phyloP scores from a whole-genome alignment of 1,140 invertebrate genomes.

The Vanessa atalanta region DNA sequence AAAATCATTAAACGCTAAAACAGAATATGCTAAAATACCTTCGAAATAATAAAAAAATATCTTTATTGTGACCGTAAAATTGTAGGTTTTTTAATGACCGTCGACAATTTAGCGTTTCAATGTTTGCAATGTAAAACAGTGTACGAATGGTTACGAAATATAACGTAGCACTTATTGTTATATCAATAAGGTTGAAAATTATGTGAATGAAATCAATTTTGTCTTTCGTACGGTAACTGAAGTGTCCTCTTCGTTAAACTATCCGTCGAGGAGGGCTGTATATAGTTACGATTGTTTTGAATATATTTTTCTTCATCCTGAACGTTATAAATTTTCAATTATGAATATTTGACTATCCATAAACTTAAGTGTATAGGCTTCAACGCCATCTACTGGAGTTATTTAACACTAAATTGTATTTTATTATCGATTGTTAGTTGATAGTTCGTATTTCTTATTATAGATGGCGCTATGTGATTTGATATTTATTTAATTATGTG shows the following conservation, averaged over 20 bases:
- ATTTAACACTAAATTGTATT: not conserved
- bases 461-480: not conserved
- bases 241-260: slow-evolving; percentile 10
- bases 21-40: not conserved
- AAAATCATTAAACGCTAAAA: not conserved
- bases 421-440: not conserved
- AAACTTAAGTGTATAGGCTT: not conserved
- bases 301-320: slow-evolving; percentile 22
- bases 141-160: not conserved
- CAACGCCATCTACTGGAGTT: not conserved
- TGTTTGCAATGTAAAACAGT: slow-evolving; percentile 24
- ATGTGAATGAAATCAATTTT: not conserved
- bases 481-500: not conserved
- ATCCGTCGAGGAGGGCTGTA: slow-evolving; percentile 22
- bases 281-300: slow-evolving; percentile 28
- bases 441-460: not conserved
- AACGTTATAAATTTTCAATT: slow-evolving; percentile 28
- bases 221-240: not conserved
- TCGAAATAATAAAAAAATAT: slow-evolving; percentile 5
- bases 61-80: slow-evolving; percentile 10
- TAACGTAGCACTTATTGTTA: not conserved
- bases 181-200: not conserved
- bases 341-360: slow-evolving; percentile 7
- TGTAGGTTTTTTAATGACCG: slow-evolving; percentile 17
- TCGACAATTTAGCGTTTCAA: slow-evolving; percentile 15